Evolutionary conservation across 1,140 invertebrate genomes (phyloP).

Genomic region (Trichonephila clavata): DNA sequence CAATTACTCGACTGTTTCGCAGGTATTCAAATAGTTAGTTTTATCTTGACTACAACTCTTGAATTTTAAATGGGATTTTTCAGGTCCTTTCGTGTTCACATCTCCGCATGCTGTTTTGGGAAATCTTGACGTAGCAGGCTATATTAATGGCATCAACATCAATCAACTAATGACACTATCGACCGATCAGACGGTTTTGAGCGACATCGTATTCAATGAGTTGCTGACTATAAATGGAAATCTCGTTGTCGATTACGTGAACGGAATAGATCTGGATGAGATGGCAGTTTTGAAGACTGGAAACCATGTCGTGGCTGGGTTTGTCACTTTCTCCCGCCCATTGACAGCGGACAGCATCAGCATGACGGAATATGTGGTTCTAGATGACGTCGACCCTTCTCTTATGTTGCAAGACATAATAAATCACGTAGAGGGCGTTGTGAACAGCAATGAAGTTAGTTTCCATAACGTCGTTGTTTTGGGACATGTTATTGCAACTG

Average conservation of each 20-base stretch:
- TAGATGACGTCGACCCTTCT: constrained; percentile 65
- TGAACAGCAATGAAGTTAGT: neutral
- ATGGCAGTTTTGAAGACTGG: neutral
- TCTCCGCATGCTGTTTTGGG: neutral
- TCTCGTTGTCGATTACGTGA: constrained; percentile 14
- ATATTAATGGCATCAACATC: neutral
- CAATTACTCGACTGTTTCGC: no score
- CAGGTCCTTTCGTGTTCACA: constrained; percentile 38
- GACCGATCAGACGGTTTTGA: constrained; percentile 24
- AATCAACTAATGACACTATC: constrained; percentile 21
- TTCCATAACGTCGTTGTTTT: constrained; percentile 45
- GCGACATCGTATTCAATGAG: neutral
- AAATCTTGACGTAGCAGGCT: neutral
- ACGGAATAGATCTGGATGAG: constrained; percentile 33
- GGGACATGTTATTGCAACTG: neutral
- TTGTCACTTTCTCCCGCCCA: neutral
- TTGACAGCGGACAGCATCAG: neutral
- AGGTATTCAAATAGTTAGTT: no score
- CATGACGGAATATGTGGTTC: constrained; percentile 44
- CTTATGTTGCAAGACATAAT: constrained; percentile 35
- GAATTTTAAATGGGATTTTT: neutral
- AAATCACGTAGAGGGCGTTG: constrained; percentile 43
- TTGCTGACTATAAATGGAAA: neutral
- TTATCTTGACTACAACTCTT: no score
- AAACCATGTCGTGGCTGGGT: constrained; percentile 10